Base-by-base conservation (phyloP, 2,797 vertebrate species). In the Gadopsis marmoratus region DNA sequence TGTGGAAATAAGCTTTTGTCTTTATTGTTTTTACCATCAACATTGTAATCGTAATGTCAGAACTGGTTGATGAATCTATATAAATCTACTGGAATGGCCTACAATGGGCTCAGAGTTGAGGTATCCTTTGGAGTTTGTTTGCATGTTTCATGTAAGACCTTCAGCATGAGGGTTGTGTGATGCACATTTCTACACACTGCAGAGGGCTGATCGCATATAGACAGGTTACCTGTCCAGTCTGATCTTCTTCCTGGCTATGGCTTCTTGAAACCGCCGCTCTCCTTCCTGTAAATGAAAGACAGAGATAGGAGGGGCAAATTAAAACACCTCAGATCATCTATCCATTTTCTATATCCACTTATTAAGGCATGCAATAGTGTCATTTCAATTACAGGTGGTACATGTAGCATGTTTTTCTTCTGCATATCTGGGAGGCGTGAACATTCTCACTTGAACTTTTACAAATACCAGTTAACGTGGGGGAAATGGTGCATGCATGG, bases 241-340 rank as follows among this genome's bases (percentile, higher is more conserved):
- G 81, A 99, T 99, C 91, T 99, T 99, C 90, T 96, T 97, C 79
- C 97, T 95, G 65, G 97, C 98, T 0, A 96, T 96, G 69, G 98
- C 97, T 88, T 98, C 98, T 75, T 94, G 95, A 91, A 96, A 97
- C 31, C 98, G 93, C 76, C 97, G 95, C 74, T 94, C 94, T 1
- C 98, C 98, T 31, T 99, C 97, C 98, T 99, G 83, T 74, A 7
- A 50, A 60, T 39, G 3, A 71, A 31, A 70, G 31, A 74, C 9
- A 45, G 8, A 47, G 7, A 41, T 2, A 26, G 4, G 48, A 2
- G 14, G 12, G 33, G 16, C 1, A 12, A 0, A 11, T 21, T 29
- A 31, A n/a, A 56, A 43, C 7, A 56, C 2, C 14, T 53, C 1
- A 43, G 7, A n/a, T 58, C 14, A 13, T 26, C 7, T 51, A 16